These are phyloP conservation scores for Leptonema lineaticorne DNA, from an alignment of 1,140 invertebrate species.

Conservation along the genomic window DNA sequence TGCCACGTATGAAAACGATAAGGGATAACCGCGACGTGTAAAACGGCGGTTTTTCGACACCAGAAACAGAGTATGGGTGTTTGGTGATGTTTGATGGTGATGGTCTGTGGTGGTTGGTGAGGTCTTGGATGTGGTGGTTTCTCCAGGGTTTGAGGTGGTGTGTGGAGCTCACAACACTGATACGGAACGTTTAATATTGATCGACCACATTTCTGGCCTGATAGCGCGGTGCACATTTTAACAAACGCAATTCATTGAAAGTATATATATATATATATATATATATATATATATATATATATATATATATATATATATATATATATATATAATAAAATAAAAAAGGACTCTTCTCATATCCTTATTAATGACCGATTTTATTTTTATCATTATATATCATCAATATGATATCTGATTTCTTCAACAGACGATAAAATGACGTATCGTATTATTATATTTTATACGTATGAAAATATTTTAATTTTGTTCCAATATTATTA, in stretches of 20 bases:
- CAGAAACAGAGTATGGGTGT: too few relatives aligned
- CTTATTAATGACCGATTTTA: too few relatives aligned
- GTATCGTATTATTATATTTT: too few relatives aligned
- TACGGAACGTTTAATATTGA: conserved; percentile 28
- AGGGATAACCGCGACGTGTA: conserved; percentile 9
- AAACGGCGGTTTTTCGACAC: too few relatives aligned
- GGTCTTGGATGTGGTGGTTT: neutral
- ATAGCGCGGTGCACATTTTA: conserved; percentile 20
- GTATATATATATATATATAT: neutral
- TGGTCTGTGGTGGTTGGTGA: neutral
- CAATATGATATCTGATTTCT: too few relatives aligned
- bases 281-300: neutral
- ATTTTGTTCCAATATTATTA: too few relatives aligned
- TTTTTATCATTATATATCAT: too few relatives aligned
- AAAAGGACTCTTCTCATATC: too few relatives aligned
- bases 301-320: neutral
- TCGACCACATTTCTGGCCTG: conserved; percentile 24
- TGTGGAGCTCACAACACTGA: conserved; percentile 17
- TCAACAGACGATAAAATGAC: too few relatives aligned
- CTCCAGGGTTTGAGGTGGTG: neutral
- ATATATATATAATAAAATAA: neutral
- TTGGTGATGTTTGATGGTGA: neutral
- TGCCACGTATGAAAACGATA: conserved; percentile 2
- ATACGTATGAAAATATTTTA: too few relatives aligned
- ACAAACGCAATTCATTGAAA: neutral